These are phyloP conservation scores for Ifrita kowaldi DNA, from an alignment of 2,113 vertebrate species.

Conservation along the genomic window DNA sequence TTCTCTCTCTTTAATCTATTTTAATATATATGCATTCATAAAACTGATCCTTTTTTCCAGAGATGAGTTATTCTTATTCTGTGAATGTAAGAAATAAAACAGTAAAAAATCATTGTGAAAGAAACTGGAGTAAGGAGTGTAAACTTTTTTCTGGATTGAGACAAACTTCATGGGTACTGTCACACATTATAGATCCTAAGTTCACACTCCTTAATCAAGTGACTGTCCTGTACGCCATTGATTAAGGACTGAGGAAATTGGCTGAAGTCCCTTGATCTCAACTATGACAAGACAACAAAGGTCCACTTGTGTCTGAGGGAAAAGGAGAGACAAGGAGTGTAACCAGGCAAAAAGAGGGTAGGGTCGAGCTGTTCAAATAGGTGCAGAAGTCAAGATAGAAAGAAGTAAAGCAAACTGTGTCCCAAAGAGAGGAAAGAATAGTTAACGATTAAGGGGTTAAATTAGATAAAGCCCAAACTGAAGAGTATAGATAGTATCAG, in stretches of 20 bases:
- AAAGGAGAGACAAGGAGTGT: neutral
- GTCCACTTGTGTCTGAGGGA: neutral
- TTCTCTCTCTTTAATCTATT: neutral
- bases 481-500: neutral
- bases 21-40: neutral
- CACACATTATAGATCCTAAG: neutral
- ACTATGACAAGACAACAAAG: slow-evolving; percentile 7
- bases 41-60: neutral
- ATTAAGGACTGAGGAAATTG: slow-evolving; percentile 8
- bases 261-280: neutral
- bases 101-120: neutral
- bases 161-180: neutral
- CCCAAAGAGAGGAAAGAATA: neutral
- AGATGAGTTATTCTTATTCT: neutral
- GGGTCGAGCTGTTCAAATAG: neutral
- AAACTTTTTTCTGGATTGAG: neutral
- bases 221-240: neutral
- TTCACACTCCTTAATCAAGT: slow-evolving; percentile 16
- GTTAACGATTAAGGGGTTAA: neutral
- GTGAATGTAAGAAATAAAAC: neutral
- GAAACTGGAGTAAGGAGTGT: neutral
- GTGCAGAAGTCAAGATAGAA: neutral
- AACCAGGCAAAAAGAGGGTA: neutral
- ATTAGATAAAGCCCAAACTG: neutral
- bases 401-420: neutral